Base-by-base conservation (phyloP, 2,797 vertebrate species). In the Megaceryle alcyon region DNA sequence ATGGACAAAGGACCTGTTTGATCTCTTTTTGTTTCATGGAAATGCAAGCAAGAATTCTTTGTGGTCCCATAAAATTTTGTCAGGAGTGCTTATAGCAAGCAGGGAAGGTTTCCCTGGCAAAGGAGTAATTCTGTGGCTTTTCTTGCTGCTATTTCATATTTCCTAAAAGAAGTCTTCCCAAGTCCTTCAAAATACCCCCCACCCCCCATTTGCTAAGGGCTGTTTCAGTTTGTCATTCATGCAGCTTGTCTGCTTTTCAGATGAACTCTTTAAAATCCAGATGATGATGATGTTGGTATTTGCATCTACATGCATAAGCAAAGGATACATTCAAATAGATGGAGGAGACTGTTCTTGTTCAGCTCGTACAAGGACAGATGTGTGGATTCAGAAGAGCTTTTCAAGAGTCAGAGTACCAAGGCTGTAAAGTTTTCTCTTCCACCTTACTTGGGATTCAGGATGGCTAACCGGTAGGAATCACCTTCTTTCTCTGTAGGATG, bases 131-230 rank as follows among this genome's bases (percentile, higher is more conserved):
- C 33, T 82, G 15, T 95, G 59, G 5, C 35, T 94, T 94, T 91
- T 82, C 28, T 86, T 93, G 29, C 37, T 90, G 37, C 23, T 82
- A 14, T 72, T 93, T 80, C 6, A 5, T 63, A 48, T 83, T 93
- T 88, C 9, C 39, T 88, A 54, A 22, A 73, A 68, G 43, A 63
- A 88, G 10, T 28, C 19, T 68, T 82, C 14, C 23, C 41, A 69
- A 57, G 20, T 31, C 22, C 29, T 82, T 71, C 7, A 0, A 73
- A 59, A 19, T 23, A 5, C 39, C 39, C 35, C 35, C 14, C 39
- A 41, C 39, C 41, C 14, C 39, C 70, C 12, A 3, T 10, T 22
- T 79, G 37, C 59, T 44, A 46, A 66, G 29, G 15, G 5, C 17
- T 65, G 7, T 46, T 76, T 87, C 1, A 6, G 26, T 8, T 46